phyloP scores from a whole-genome alignment of 1,140 invertebrate genomes.

The Sogatella furcifera region DNA sequence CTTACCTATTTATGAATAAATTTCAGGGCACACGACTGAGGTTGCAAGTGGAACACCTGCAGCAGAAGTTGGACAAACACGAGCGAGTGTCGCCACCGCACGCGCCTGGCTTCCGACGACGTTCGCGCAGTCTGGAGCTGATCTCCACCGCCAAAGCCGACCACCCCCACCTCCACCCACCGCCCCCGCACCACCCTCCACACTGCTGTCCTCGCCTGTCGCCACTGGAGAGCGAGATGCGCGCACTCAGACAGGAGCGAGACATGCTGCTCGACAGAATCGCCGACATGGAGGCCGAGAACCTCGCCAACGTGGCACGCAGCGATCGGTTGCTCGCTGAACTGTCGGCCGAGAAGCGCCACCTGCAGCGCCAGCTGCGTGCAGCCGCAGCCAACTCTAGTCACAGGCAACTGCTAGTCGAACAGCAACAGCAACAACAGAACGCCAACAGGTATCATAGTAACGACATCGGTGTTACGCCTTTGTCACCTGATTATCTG shows the following conservation, averaged over 20 bases:
- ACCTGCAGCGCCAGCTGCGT: constrained; percentile 49
- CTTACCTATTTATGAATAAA: too few relatives aligned
- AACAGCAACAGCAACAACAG: too few relatives aligned
- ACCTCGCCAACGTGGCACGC: constrained; percentile 46
- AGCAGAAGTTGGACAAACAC: constrained; percentile 13
- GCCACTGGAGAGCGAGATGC: constrained; percentile 21
- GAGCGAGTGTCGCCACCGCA: constrained; percentile 4
- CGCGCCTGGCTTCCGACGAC: constrained; percentile 1
- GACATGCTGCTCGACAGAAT: constrained; percentile 55
- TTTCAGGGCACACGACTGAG: constrained; percentile 43
- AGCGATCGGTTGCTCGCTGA: constrained; percentile 49
- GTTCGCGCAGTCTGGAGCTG: constrained; percentile 10
- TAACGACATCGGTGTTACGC: too few relatives aligned
- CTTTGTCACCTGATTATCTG: background rate
- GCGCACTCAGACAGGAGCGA: constrained; percentile 50
- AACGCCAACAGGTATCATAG: too few relatives aligned
- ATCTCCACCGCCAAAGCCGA: background rate
- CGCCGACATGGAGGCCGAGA: constrained; percentile 59
- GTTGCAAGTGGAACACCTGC: constrained; percentile 50
- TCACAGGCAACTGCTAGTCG: background rate
- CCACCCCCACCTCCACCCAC: too few relatives aligned
- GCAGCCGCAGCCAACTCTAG: constrained; percentile 27
- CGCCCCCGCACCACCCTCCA: background rate
- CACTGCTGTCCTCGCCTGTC: background rate
- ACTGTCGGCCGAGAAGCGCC: constrained; percentile 44